These are phyloP conservation scores for Ecdyonurus torrentis DNA, from an alignment of 2,888 invertebrate genomes.

Conservation along the genomic window DNA sequence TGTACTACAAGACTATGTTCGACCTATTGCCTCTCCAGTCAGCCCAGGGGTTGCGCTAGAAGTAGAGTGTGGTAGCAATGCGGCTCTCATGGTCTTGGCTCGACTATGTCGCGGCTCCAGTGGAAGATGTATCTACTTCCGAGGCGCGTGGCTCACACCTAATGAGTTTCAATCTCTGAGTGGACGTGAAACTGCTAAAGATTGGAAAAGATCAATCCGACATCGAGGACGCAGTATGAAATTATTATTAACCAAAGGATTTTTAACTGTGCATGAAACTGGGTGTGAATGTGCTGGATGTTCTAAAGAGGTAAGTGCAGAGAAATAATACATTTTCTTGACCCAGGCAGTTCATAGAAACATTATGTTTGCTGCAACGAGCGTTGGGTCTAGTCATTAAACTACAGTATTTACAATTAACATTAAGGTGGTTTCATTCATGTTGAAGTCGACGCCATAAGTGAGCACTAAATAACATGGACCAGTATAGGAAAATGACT, in stretches of 20 bases:
- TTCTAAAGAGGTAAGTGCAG: background rate
- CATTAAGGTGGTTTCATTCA: too few relatives aligned
- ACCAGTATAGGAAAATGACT: too few relatives aligned
- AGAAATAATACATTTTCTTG: too few relatives aligned
- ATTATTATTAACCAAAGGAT: conserved; percentile 21
- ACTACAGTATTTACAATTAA: too few relatives aligned
- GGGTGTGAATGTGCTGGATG: conserved; percentile 5
- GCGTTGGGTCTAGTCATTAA: too few relatives aligned
- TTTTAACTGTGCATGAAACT: conserved; percentile 1
- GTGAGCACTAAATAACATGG: too few relatives aligned
- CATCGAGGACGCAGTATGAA: conserved; percentile 30
- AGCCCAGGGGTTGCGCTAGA: background rate
- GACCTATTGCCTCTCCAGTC: background rate
- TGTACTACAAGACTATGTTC: conserved; percentile 5
- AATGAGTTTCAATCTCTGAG: conserved; percentile 31
- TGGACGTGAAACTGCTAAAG: conserved; percentile 31
- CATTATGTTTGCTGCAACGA: too few relatives aligned
- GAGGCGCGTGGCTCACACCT: conserved; percentile 27
- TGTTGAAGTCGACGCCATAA: too few relatives aligned
- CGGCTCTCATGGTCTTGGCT: conserved; percentile 1
- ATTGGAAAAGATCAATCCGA: conserved; percentile 26
- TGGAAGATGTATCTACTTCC: conserved; percentile 23
- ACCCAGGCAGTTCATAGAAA: too few relatives aligned
- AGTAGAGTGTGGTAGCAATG: conserved; percentile 3
- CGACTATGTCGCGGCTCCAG: conserved; percentile 4